Evolutionary conservation across 92 coral and sea anemone species (phyloP), one percentile per base, ranked within the genome.

Genomic region (Heliopora coerulea): DNA sequence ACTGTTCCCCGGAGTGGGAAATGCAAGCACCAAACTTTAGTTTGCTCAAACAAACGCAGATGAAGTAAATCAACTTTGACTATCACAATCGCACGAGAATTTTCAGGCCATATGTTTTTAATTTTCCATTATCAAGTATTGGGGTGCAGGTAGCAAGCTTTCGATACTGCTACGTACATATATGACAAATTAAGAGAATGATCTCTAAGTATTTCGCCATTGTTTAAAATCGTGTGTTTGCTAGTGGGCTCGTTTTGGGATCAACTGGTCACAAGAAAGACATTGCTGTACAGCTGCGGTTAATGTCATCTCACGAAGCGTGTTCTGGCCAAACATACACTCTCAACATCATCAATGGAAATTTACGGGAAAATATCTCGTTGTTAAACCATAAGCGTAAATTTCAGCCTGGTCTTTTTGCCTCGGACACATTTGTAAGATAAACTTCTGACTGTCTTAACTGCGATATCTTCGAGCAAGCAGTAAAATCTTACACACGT

Each of bases 161-260:
- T 6, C 10, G 3, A 46, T 46, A n/a, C 5, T 44, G 56, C 1
- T 14, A 2, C 17, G n/a, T 39, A 65, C 54, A 23, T 65, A 33
- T 42, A n/a, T n/a, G n/a, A n/a, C n/a, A n/a, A n/a, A n/a, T n/a
- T n/a, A n/a, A n/a, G n/a, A n/a, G n/a, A n/a, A n/a, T n/a, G n/a
- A n/a, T n/a, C n/a, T n/a, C n/a, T n/a, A n/a, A n/a, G n/a, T n/a
- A n/a, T n/a, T n/a, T n/a, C n/a, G n/a, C n/a, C n/a, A n/a, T n/a
- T n/a, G n/a, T n/a, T n/a, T n/a, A n/a, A n/a, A n/a, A 37, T 37
- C 42, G 42, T 4, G 42, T 37, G 12, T 18, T 27, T 44, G 48
- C 41, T n/a, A n/a, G n/a, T 59, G 59, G 39, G 20, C 24, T 42
- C 57, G 32, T 27, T 67, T 41, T 1, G 58, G 74, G 72, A 67